Percentiles rank a stretch among this genome's conserved stretches.
These are phyloP conservation scores for Spicauda simplicius DNA, from an alignment of 2,888 invertebrate genomes.

Conservation along the genomic window DNA sequence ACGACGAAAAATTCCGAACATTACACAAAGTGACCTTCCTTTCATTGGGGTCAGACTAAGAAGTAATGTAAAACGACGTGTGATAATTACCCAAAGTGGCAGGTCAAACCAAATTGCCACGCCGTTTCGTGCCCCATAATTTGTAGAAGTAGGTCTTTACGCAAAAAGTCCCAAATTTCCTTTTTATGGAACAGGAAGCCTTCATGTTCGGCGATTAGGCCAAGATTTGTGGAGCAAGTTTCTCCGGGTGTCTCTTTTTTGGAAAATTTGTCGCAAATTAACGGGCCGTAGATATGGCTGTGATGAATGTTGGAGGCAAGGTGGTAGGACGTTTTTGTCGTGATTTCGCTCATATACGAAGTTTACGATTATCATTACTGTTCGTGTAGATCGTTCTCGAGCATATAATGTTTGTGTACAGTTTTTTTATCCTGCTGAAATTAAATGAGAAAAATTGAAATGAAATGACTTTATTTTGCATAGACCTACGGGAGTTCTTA, in stretches of 20 bases:
- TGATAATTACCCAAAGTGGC: conserved; percentile 17
- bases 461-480: too few relatives aligned
- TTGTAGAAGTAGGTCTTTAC: conserved; percentile 18
- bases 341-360: neutral
- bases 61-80: conserved; percentile 4
- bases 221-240: conserved; percentile 25
- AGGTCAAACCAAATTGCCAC: conserved; percentile 24
- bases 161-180: conserved; percentile 8
- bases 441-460: too few relatives aligned
- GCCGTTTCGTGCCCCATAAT: conserved; percentile 21
- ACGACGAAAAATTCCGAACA: neutral
- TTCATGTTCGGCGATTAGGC: conserved; percentile 21
- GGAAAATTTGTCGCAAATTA: conserved; percentile 27
- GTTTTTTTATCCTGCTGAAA: too few relatives aligned
- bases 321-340: neutral
- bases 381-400: neutral
- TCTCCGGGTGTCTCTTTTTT: conserved; percentile 19
- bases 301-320: conserved; percentile 11
- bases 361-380: neutral
- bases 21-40: neutral
- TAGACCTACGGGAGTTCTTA: too few relatives aligned
- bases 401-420: too few relatives aligned
- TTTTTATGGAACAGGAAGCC: conserved; percentile 16
- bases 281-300: conserved; percentile 2
- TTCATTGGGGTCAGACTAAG: neutral